Base-by-base conservation (phyloP, 1,140 invertebrate genomes). In the Schlechtendalia chinensis region DNA sequence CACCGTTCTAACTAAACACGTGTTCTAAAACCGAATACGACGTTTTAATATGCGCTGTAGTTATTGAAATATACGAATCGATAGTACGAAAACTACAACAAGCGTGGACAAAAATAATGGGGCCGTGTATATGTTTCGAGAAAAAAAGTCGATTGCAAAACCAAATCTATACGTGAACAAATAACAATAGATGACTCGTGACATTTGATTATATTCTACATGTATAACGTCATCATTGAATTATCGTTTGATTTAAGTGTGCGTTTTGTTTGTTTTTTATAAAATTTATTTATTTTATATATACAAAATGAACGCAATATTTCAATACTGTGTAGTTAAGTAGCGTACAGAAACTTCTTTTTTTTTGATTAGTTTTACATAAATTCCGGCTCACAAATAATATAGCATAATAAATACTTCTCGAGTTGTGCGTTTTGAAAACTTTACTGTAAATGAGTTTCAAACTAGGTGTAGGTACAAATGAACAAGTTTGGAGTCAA, bases 321-420 rank as follows among this genome's bases (percentile, higher is more conserved):
- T n/a, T n/a, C n/a, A n/a, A n/a, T n/a, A n/a, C n/a, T n/a, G n/a
- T n/a, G n/a, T n/a, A n/a, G n/a, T n/a, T n/a, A n/a, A n/a, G n/a
- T n/a, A n/a, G n/a, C n/a, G n/a, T n/a, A n/a, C n/a, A n/a, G n/a
- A n/a, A n/a, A n/a, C n/a, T n/a, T n/a, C n/a, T n/a, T n/a, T n/a
- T n/a, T n/a, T n/a, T 39, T 39, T 67, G n/a, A 65, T 67, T 39
- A 67, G 10, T 67, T 65, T 67, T 39, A n/a, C 63, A 67, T 45
- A 67, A 39, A n/a, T 67, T 67, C 12, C 19, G 32, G 11, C 14
- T 5, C 19, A 19, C n/a, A 39, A 67, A 67, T 24, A 19, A 67
- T 39, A 19, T 39, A 22, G 19, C 19, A n/a, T 29, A n/a, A 67
- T 67, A 67, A 39, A n/a, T 65, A 32, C 32, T 29, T 12, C 29